Evolutionary conservation across 1,140 invertebrate genomes (phyloP).

Genomic region (Schmidtea mediterranea): DNA sequence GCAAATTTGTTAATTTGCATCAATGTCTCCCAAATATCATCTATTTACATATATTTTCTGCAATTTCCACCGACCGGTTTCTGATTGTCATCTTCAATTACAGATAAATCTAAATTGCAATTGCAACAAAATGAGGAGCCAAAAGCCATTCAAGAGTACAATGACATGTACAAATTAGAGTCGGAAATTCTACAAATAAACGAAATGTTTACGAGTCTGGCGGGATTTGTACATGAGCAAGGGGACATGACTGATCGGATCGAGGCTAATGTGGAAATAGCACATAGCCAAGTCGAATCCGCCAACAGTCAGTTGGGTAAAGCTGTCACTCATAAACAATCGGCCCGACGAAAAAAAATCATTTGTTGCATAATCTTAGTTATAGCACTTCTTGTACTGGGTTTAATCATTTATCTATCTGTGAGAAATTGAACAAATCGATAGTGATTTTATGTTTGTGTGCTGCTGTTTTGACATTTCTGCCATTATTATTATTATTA

Average conservation of each 20-base stretch:
- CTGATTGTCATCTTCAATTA: too few species aligned
- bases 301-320: background rate
- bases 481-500: too few species aligned
- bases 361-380: background rate
- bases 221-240: background rate
- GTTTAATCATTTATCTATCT: background rate
- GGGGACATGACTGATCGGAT: background rate
- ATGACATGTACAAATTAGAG: too few species aligned
- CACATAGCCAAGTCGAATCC: background rate
- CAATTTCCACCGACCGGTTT: too few species aligned
- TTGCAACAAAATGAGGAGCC: too few species aligned
- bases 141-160: too few species aligned
- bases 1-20: too few species aligned
- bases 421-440: background rate
- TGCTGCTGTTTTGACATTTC: too few species aligned
- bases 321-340: background rate
- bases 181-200: background rate
- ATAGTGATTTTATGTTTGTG: too few species aligned
- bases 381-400: background rate
- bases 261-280: background rate
- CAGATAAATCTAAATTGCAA: too few species aligned
- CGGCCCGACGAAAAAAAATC: background rate
- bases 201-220: background rate
- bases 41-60: too few species aligned
- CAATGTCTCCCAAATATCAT: too few species aligned